Evolutionary conservation across 1,140 invertebrate species (phyloP).

Genomic region (Diabrotica virgifera): DNA sequence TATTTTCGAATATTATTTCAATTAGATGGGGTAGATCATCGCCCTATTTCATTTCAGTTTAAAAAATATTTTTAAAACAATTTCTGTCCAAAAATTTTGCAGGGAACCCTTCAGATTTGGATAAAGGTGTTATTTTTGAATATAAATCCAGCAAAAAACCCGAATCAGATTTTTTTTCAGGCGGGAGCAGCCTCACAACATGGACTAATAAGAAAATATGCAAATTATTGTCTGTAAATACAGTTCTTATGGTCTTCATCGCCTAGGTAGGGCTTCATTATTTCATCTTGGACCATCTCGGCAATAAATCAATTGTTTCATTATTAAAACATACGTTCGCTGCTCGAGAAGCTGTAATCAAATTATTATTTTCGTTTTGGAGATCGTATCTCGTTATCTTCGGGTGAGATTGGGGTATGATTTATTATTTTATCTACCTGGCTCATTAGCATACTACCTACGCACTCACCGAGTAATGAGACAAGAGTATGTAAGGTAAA

Average conservation of each 20-base stretch:
- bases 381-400: conserved; percentile 1
- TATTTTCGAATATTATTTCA: no score
- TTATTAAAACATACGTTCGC: conserved; percentile 11
- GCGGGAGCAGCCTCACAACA: no score
- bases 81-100: no score
- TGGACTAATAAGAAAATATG: conserved; percentile 13
- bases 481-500: no score
- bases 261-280: conserved; percentile 2
- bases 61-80: no score
- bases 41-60: no score
- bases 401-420: conserved; percentile 5
- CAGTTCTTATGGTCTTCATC: not conserved
- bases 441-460: not conserved
- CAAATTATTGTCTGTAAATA: conserved; percentile 11
- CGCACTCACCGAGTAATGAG: not conserved
- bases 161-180: no score
- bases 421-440: conserved; percentile 5
- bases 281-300: conserved; percentile 5
- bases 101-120: no score
- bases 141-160: no score
- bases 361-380: conserved; percentile 14
- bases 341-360: conserved; percentile 10
- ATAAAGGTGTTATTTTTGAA: no score
- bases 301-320: conserved; percentile 15
- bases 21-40: no score